These are phyloP conservation scores for Thryonomys swinderianus DNA, from an alignment of 2,113 vertebrate genomes.

Conservation along the genomic window DNA sequence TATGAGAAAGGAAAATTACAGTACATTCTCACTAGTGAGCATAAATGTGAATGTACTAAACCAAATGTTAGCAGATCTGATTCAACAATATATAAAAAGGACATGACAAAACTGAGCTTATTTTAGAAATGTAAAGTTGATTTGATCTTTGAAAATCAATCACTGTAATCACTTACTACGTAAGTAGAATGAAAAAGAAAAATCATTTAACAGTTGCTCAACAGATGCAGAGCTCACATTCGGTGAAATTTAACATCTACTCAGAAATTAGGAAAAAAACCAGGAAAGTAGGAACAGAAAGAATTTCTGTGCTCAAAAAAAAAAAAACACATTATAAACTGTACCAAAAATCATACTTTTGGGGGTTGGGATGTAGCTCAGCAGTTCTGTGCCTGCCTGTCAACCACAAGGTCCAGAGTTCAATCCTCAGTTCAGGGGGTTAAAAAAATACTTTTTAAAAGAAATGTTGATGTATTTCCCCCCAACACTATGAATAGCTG, in stretches of 20 bases:
- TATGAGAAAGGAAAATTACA: slow-evolving; percentile 21
- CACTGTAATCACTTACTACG: slow-evolving; percentile 19
- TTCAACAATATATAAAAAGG: slow-evolving; percentile 48
- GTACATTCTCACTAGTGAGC: slow-evolving; percentile 15
- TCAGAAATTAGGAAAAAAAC: background rate
- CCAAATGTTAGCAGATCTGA: background rate
- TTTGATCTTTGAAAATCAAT: slow-evolving; percentile 49
- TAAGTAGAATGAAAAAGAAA: slow-evolving; percentile 12
- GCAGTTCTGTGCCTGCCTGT: too few species aligned
- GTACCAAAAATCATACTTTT: background rate
- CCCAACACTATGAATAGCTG: background rate
- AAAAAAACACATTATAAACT: background rate
- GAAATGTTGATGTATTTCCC: background rate
- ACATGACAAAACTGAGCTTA: slow-evolving; percentile 18
- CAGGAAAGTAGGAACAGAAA: slow-evolving; percentile 25
- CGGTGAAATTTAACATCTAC: background rate
- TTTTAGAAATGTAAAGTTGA: slow-evolving; percentile 33
- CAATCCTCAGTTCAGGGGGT: too few species aligned
- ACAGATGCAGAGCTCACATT: slow-evolving; percentile 12
- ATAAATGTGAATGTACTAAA: slow-evolving; percentile 15
- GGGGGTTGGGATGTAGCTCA: too few species aligned
- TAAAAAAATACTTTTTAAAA: too few species aligned
- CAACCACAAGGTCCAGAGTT: too few species aligned
- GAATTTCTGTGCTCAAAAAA: background rate
- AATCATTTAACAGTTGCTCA: background rate